phyloP scores from a whole-genome alignment of 2,113 vertebrate species.

The Etheostoma spectabile region DNA sequence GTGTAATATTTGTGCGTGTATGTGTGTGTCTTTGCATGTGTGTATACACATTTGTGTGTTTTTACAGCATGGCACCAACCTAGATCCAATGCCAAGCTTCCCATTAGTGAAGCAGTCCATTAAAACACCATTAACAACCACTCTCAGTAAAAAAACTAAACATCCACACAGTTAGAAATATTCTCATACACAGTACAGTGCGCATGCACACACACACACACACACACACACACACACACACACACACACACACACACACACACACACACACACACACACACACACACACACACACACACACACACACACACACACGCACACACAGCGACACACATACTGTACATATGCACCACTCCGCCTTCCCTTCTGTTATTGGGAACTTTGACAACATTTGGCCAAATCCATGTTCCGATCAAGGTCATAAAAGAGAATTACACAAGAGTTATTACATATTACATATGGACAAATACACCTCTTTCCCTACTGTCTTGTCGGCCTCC shows the following conservation, averaged over 20 bases:
- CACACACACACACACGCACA: conserved; percentile 21
- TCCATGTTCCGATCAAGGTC: conserved; percentile 59
- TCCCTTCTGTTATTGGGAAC: conserved; percentile 51
- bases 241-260: conserved; percentile 8
- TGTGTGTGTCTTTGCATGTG: neutral
- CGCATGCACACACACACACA: too few relatives aligned
- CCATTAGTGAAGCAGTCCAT: conserved; percentile 78
- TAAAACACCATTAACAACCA: conserved; percentile 75
- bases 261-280: conserved; percentile 6
- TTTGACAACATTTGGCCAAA: conserved; percentile 36
- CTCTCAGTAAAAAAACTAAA: conserved; percentile 44
- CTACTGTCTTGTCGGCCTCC: conserved; percentile 25
- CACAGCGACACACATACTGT: conserved; percentile 17
- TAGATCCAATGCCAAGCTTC: conserved; percentile 72
- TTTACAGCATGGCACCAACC: conserved; percentile 62
- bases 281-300: conserved; percentile 1
- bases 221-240: conserved; percentile 22
- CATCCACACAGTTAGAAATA: conserved; percentile 41
- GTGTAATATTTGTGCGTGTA: conserved; percentile 25
- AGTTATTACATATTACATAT: conserved; percentile 19
- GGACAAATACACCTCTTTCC: conserved; percentile 42
- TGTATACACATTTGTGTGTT: conserved; percentile 38
- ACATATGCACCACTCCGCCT: conserved; percentile 7
- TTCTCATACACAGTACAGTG: conserved; percentile 9
- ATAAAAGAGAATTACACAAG: conserved; percentile 28